Evolutionary conservation across 92 coral and sea anemone species (phyloP), one percentile per base, ranked within the genome.

Genomic region (Isaurus tuberculatus): DNA sequence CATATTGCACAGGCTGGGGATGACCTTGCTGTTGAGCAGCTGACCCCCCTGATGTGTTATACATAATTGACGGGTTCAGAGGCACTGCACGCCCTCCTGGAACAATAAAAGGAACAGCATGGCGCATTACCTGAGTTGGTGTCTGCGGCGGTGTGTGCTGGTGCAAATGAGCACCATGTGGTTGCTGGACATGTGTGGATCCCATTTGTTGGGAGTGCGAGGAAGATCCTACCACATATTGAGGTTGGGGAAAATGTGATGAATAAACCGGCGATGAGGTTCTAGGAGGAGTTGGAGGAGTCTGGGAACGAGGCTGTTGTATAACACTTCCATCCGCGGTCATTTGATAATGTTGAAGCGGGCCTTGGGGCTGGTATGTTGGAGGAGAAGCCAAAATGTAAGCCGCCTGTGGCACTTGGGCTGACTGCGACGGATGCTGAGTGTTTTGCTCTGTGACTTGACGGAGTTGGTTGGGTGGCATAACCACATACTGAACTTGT

Each of bases 201-300:
- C 81, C 85, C 63, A 74, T 37, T 22, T 83, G 89, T 81, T 80
- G 87, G 13, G 92, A 83, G 28, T 72, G 78, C 60, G 87, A 73
- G 55, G 83, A 84, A 15, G 92, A 85, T 26, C 86, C 83, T 10
- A 79, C 83, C 25, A 85, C 83, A 65, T 85, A 63, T 58, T 88
- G 91, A 6, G 79, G 84, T 72, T 77, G 90, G 25, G 83, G 71
- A 34, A 86, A 79, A 55, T 84, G 88, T 51, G 84, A 70, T 3
- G 97, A 81, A 57, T 87, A 87, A 30, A 86, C 84, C 23, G 99
- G 96, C 23, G 98, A 94, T 29, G 92, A 91, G 7, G 91, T 90
- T 30, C 88, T 92, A 26, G 99, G 97, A 66, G 99, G 98, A 57
- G 98, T 94, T 34, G 95, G 96, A 44, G 99, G 98, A 32, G 98